These are phyloP conservation scores for Hormaphis cornu DNA, from an alignment of 1,140 invertebrate genomes.

Conservation along the genomic window DNA sequence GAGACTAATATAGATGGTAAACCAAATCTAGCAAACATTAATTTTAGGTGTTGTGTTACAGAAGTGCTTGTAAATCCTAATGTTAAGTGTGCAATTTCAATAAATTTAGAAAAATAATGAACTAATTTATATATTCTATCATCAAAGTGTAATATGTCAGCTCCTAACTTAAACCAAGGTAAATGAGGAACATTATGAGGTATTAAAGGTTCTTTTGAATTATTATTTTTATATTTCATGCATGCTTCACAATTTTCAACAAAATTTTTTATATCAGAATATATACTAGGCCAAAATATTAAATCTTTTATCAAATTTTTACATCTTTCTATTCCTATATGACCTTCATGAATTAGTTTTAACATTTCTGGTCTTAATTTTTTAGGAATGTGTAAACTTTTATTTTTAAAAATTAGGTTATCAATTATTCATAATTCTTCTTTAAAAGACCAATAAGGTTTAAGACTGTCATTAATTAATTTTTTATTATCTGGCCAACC, in stretches of 20 bases:
- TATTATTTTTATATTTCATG: conserved; percentile 37
- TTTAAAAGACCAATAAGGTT: too few species aligned
- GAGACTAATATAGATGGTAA: conserved; percentile 38
- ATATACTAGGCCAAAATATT: background rate
- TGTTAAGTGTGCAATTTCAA: conserved; percentile 13
- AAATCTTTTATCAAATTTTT: conserved; percentile 39
- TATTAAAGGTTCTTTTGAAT: conserved; percentile 40
- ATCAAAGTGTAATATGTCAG: conserved; percentile 34
- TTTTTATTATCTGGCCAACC: too few species aligned
- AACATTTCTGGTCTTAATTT: conserved; percentile 40
- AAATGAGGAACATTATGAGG: conserved; percentile 22
- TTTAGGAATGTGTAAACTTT: conserved; percentile 42
- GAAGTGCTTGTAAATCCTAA: background rate
- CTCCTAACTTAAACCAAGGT: conserved; percentile 30
- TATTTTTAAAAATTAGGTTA: too few species aligned
- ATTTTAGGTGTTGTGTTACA: conserved; percentile 35
- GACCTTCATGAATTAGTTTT: conserved; percentile 42
- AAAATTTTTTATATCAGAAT: background rate
- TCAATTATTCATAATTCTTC: too few species aligned
- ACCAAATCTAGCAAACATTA: conserved; percentile 39
- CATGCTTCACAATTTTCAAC: conserved; percentile 37
- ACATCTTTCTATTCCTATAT: conserved; percentile 44
- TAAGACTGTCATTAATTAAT: too few species aligned
- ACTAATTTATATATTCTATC: conserved; percentile 25
- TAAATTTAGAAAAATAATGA: conserved; percentile 35